phyloP scores from a whole-genome alignment of 2,888 invertebrate species.

The Lasioglossum figueresi region DNA sequence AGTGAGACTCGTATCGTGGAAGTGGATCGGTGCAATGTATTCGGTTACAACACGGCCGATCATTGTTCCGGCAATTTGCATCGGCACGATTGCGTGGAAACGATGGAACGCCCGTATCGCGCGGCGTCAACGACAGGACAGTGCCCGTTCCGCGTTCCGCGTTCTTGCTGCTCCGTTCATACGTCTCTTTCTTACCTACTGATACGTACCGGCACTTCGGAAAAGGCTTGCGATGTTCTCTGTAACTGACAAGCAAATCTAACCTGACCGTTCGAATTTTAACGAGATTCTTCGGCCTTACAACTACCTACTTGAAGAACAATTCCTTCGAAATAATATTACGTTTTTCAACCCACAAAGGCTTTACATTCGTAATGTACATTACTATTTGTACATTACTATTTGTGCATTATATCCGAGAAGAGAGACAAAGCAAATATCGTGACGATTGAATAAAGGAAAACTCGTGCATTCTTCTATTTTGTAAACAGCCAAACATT shows the following conservation, averaged over 20 bases:
- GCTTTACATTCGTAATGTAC: neutral
- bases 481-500: too few relatives aligned
- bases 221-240: neutral
- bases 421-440: too few relatives aligned
- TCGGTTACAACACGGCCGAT: constrained; percentile 48
- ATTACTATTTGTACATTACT: too few relatives aligned
- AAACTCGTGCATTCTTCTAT: too few relatives aligned
- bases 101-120: constrained; percentile 57
- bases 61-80: constrained; percentile 57
- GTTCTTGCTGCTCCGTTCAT: constrained; percentile 55
- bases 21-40: constrained; percentile 13
- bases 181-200: constrained; percentile 29
- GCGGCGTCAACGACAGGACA: constrained; percentile 54
- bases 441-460: too few relatives aligned
- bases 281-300: neutral
- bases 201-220: neutral
- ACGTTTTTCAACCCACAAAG: neutral
- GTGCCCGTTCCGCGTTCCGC: constrained; percentile 65
- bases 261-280: neutral
- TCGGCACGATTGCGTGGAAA: constrained; percentile 58
- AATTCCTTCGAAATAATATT: neutral
- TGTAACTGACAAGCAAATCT: neutral
- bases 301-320: neutral
- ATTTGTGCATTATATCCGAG: too few relatives aligned
- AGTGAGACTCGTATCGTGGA: neutral